Evolutionary conservation across 2,888 invertebrate genomes (phyloP), one percentile per base, ranked within the genome.

Genomic region (Caenorhabditis macrosperma): DNA sequence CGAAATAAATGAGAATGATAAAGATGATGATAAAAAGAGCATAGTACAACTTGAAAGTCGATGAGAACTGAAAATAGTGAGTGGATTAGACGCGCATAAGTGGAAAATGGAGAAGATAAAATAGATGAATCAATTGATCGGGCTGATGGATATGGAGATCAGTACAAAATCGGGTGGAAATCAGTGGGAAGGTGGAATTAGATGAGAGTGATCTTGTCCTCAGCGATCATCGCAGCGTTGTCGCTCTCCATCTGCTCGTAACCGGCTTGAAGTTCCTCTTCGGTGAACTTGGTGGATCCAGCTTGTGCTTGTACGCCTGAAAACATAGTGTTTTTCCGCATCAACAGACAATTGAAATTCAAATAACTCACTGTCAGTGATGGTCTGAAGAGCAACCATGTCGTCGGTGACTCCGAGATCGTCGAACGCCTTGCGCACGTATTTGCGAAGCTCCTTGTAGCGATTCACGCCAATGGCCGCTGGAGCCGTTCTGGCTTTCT

Each of bases 401-500:
- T 87, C 85, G 15, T 80, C 81, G n/a, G 78, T 52, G n/a, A 41
- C 69, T 38, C 83, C 85, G 22, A 85, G 46, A 2, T 84, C 79
- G 63, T 89, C 88, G 66, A 87, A 87, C 2, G 89, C 88, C 60
- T 85, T 83, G 41, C 89, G 85, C 12, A 89, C 84, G 59, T 79
- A 84, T 59, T 84, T 84, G 57, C 84, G 81, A 78, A 89, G 84
- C 9, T 82, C 81, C 75, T 64, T 74, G 15, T 67, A 86, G 74
- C 88, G 71, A 46, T 88, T 87, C 52, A 87, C 84, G n/a, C 85
- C 84, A 54, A 88, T 88, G 6, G 85, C 82, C 9, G 86, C 82
- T 5, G 81, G 83, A n/a, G 68, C 81, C 1, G 81, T 67, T 35
- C 71, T 55, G 24, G 80, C 77, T 68, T 81, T 69, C 63, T 85